Evolutionary conservation across 2,113 vertebrate species (phyloP).

Genomic region (Dipodomys ordii): DNA sequence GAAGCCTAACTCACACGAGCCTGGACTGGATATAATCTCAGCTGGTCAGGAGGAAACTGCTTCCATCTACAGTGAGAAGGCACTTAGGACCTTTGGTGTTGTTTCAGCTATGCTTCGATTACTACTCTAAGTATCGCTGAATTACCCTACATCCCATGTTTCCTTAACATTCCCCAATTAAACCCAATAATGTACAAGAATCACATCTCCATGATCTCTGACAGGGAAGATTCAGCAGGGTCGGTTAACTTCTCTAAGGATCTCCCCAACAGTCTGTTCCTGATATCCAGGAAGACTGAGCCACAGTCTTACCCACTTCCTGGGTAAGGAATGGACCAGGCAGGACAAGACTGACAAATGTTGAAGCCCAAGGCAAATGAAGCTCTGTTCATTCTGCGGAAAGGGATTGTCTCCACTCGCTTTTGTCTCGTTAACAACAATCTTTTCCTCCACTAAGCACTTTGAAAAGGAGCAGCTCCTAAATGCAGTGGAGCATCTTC

Average conservation of each 20-base stretch:
- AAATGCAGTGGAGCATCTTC: background rate
- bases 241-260: background rate
- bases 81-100: background rate
- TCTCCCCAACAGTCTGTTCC: background rate
- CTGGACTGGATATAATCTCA: background rate
- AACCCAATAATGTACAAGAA: background rate
- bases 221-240: background rate
- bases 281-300: background rate
- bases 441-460: slow-evolving; percentile 24
- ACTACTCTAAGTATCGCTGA: background rate
- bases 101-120: background rate
- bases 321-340: background rate
- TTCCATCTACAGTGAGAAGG: background rate
- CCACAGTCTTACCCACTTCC: background rate
- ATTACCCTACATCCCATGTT: background rate
- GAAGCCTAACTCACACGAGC: background rate
- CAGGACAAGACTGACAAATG: background rate
- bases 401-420: background rate
- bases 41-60: background rate
- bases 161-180: background rate
- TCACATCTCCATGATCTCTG: background rate
- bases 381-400: slow-evolving; percentile 5
- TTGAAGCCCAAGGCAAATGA: slow-evolving; percentile 11
- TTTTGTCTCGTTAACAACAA: background rate
- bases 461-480: slow-evolving; percentile 35